Evolutionary conservation across 1,140 invertebrate genomes (phyloP).

Genomic region (Streblospio benedicti): DNA sequence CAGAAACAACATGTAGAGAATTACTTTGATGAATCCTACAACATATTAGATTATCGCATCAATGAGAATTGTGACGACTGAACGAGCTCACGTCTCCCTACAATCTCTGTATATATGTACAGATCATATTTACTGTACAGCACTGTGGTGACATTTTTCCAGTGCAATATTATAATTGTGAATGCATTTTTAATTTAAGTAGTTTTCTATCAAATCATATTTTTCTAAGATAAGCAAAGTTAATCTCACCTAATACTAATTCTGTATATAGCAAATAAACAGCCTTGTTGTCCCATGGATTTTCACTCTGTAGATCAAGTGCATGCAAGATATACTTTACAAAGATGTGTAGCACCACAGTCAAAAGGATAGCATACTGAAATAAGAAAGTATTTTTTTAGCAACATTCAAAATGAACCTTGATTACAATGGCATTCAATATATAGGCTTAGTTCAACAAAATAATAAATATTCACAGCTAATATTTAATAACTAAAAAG

Average conservation of each 20-base stretch:
- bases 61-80: no score
- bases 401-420: not conserved
- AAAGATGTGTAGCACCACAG: constrained; percentile 83
- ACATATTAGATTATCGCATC: constrained; percentile 18
- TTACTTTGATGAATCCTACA: constrained; percentile 65
- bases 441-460: not conserved
- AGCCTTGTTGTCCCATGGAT: constrained; percentile 98
- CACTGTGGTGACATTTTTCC: no score
- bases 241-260: constrained; percentile 81
- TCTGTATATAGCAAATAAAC: constrained; percentile 95
- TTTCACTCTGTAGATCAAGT: constrained; percentile 86
- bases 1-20: constrained; percentile 88
- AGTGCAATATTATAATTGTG: no score
- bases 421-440: constrained; percentile 1
- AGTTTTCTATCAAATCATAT: no score
- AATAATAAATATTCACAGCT: not conserved
- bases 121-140: no score
- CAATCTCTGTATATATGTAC: no score
- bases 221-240: no score
- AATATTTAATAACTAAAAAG: not conserved
- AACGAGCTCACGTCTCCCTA: no score
- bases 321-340: constrained; percentile 94
- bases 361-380: constrained; percentile 88
- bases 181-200: no score
- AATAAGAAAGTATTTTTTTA: constrained; percentile 24